Evolutionary conservation across 2,797 vertebrate genomes (phyloP).

Genomic region (Poeciliopsis paucimaculata): DNA sequence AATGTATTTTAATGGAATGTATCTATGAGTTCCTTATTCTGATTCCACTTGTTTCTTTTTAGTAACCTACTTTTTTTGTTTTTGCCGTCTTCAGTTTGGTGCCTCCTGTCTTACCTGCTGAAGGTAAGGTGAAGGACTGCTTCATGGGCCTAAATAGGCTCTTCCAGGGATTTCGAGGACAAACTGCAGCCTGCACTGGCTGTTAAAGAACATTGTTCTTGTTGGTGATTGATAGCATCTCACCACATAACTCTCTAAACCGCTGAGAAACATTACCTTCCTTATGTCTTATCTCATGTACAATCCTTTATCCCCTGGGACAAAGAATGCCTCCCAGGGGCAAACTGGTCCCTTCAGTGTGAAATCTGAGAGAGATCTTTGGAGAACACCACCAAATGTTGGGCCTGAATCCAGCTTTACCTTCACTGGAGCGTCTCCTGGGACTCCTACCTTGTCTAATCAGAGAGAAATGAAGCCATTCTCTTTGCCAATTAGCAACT

Average conservation of each 20-base stretch:
- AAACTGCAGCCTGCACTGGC: conserved; percentile 77
- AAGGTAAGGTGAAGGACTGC: conserved; percentile 2
- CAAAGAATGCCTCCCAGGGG: conserved; percentile 39
- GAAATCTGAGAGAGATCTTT: conserved; percentile 30
- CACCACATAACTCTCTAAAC: conserved; percentile 69
- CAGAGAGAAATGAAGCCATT: neutral
- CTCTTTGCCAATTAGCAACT: neutral
- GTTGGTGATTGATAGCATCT: conserved; percentile 39
- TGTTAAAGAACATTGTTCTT: conserved; percentile 59
- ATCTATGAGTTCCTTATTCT: neutral
- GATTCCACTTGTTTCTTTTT: neutral
- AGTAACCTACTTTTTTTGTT: conserved; percentile 54
- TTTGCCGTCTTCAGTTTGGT: conserved; percentile 47
- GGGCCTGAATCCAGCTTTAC: conserved; percentile 59
- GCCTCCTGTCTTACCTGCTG: conserved; percentile 6
- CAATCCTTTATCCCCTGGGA: conserved; percentile 78
- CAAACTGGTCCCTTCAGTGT: conserved; percentile 20
- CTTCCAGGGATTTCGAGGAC: conserved; percentile 72
- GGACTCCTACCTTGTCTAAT: too few species aligned
- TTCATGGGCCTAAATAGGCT: conserved; percentile 24
- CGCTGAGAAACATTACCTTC: conserved; percentile 75
- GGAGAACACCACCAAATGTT: neutral
- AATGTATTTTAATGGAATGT: neutral
- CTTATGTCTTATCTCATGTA: conserved; percentile 81
- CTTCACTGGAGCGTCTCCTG: conserved; percentile 29